Percentiles rank a stretch among this genome's conserved stretches.
Evolutionary conservation across 2,797 vertebrate genomes (phyloP).

Genomic region (Gastrophryne carolinensis): DNA sequence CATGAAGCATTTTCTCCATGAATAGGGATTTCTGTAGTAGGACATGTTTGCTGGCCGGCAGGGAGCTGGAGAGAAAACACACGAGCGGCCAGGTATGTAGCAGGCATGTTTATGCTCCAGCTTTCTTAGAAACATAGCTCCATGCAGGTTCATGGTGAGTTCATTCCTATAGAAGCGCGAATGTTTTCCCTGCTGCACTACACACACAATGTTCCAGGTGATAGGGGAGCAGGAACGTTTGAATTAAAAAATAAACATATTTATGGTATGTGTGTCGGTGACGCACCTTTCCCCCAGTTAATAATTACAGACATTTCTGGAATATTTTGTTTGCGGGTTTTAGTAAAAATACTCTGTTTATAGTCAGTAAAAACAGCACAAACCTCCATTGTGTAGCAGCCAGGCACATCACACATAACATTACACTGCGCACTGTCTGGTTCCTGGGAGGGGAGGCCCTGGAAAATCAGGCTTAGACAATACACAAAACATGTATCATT

Average conservation of each 20-base stretch:
- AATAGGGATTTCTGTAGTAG: background rate
- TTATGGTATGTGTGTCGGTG: background rate
- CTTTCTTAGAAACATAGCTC: slow-evolving; percentile 1
- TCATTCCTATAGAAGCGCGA: background rate
- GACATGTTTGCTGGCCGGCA: background rate
- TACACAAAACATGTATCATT: no score
- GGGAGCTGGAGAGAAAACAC: background rate
- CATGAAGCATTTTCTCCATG: no score
- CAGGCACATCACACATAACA: no score
- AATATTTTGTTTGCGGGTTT: background rate
- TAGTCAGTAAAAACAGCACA: no score
- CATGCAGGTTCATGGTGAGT: background rate
- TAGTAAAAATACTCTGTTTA: background rate
- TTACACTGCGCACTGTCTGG: no score
- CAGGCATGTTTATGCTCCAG: background rate
- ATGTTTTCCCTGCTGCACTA: slow-evolving; percentile 1
- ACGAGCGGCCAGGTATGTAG: background rate
- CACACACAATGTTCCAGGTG: slow-evolving; percentile 8
- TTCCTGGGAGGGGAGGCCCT: no score
- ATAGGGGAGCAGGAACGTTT: background rate
- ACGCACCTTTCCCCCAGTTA: background rate
- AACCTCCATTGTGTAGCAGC: no score
- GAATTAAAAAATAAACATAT: background rate
- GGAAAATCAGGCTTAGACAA: no score
- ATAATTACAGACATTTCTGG: background rate